Conservation (phyloP, 2,113 vertebrate species). For the Calidris pugnax region DNA sequence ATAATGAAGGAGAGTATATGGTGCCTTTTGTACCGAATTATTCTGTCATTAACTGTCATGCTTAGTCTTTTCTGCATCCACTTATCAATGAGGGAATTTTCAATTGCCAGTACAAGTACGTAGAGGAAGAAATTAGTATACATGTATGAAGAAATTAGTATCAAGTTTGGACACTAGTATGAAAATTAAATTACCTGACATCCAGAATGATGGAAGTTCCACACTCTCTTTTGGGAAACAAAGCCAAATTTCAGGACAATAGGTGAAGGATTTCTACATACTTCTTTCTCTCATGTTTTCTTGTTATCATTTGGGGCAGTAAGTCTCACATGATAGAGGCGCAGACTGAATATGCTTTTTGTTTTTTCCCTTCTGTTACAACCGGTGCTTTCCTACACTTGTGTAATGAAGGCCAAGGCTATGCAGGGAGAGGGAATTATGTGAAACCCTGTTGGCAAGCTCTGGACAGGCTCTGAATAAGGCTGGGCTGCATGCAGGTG, state of each 20-base stretch:
- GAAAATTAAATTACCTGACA: background rate
- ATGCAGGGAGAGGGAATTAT: background rate
- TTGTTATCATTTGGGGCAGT: background rate
- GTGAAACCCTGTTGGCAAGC: background rate
- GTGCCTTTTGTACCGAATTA: background rate
- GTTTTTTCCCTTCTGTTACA: background rate
- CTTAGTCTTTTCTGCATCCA: background rate
- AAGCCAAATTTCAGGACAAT: background rate
- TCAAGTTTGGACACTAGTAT: background rate
- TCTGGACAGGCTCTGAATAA: background rate
- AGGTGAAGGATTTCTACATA: background rate
- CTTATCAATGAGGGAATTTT: background rate
- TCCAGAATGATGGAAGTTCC: background rate
- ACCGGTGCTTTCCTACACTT: background rate
- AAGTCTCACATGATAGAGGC: background rate
- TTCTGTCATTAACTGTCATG: background rate
- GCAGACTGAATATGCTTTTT: background rate
- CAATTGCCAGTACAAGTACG: background rate
- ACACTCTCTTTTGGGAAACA: background rate
- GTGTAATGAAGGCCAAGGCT: background rate
- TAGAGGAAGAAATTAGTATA: background rate
- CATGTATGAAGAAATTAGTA: background rate
- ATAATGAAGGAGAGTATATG: background rate
- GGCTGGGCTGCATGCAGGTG: fast-evolving
- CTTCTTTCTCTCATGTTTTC: background rate